Evolutionary conservation across 2,888 invertebrate species (phyloP).

Genomic region (Tridacna gigas): DNA sequence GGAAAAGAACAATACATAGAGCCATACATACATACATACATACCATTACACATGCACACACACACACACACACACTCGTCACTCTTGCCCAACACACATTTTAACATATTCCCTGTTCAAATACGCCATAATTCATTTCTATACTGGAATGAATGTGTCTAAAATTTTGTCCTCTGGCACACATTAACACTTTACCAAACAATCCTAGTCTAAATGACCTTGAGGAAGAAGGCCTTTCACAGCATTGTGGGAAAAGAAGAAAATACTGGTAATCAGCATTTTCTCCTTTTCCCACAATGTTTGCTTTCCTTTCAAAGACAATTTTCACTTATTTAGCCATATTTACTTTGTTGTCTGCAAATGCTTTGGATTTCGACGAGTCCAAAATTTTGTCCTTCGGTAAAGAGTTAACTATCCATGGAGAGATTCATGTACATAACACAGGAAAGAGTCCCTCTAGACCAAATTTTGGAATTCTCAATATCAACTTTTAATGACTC

Average conservation of each 20-base stretch:
- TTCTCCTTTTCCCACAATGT: conserved; percentile 7
- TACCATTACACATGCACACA: not conserved
- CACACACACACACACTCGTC: too few species aligned
- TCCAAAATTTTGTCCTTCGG: not conserved
- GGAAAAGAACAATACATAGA: not conserved
- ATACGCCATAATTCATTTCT: not conserved
- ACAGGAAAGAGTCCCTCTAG: not conserved
- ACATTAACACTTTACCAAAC: not conserved
- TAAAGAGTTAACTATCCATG: not conserved
- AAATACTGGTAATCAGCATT: conserved; percentile 2
- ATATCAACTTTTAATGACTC: too few species aligned
- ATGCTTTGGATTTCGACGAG: not conserved
- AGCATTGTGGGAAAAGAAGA: not conserved
- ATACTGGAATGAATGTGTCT: not conserved
- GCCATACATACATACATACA: not conserved
- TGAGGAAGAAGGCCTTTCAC: not conserved
- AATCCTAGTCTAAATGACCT: not conserved
- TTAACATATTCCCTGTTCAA: too few species aligned
- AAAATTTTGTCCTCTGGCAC: not conserved
- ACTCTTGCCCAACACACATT: too few species aligned
- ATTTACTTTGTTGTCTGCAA: not conserved
- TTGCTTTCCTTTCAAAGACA: not conserved
- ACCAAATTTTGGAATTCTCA: not conserved
- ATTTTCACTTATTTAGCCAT: not conserved
- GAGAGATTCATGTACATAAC: not conserved